Conservation (phyloP, 2,113 vertebrate species). For the Tragelaphus buxtoni region DNA sequence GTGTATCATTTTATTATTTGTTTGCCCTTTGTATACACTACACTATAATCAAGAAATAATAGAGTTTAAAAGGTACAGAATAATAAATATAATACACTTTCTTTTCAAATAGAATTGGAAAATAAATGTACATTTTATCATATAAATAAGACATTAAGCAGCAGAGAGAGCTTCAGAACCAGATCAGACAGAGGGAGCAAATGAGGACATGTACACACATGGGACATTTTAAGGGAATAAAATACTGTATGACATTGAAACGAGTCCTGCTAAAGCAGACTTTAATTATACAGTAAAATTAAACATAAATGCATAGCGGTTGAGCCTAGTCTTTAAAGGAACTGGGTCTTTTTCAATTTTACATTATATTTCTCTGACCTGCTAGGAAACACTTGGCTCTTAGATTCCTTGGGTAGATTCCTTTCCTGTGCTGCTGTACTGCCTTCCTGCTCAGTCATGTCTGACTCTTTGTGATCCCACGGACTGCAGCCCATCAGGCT, state of each 20-base stretch:
- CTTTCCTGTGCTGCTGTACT: neutral
- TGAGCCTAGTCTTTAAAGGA: neutral
- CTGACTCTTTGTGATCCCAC: neutral
- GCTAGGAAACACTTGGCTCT: neutral
- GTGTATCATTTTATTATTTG: neutral
- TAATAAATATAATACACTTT: neutral
- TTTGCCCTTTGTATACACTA: neutral
- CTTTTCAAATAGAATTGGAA: neutral
- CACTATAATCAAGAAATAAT: neutral
- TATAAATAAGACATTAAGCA: neutral
- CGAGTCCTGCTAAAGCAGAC: neutral
- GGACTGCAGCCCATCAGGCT: neutral
- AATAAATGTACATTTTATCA: neutral
- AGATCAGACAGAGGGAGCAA: neutral
- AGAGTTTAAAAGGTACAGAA: neutral
- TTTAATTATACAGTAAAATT: constrained; percentile 8
- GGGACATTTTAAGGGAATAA: neutral
- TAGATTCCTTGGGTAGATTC: neutral
- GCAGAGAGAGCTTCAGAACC: neutral
- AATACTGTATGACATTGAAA: neutral
- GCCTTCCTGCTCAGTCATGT: neutral
- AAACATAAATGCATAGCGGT: neutral
- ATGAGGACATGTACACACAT: accelerated
- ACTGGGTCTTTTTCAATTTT: neutral
- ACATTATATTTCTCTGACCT: neutral